These are phyloP conservation scores for Microctonus brassicae DNA, from an alignment of 2,888 invertebrate genomes.

Conservation along the genomic window DNA sequence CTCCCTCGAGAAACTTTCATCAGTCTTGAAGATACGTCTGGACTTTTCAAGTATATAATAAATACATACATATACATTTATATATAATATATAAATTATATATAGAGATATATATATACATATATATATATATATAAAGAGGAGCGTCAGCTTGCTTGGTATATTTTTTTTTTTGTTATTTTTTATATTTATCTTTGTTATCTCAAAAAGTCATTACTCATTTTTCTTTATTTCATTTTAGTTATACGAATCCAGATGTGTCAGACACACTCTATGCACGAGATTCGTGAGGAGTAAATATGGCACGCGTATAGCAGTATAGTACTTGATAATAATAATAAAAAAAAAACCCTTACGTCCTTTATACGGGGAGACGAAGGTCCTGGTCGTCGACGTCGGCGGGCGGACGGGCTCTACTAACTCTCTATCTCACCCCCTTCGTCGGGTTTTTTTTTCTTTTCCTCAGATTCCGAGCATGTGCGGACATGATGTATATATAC, in stretches of 20 bases:
- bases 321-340: slow-evolving; percentile 20
- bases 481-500: slow-evolving; percentile 4
- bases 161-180: neutral
- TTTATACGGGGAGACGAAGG: neutral
- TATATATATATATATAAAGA: too few species aligned
- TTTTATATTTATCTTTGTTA: slow-evolving; percentile 1
- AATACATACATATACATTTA: too few species aligned
- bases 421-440: neutral
- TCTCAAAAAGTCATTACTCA: slow-evolving; percentile 11
- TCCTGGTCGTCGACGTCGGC: neutral
- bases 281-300: neutral
- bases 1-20: slow-evolving; percentile 31
- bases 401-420: neutral
- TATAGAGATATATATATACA: too few species aligned
- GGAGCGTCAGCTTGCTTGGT: slow-evolving; percentile 6
- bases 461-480: neutral
- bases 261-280: slow-evolving; percentile 3
- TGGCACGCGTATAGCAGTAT: neutral
- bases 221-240: slow-evolving; percentile 17
- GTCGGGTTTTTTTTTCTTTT: neutral
- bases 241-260: neutral
- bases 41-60: slow-evolving; percentile 11
- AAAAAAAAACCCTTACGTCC: slow-evolving; percentile 4
- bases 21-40: slow-evolving; percentile 21
- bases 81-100: too few species aligned